These are phyloP conservation scores for Drosophila nigromelanica DNA, from an alignment of 1,140 invertebrate genomes.

Conservation along the genomic window DNA sequence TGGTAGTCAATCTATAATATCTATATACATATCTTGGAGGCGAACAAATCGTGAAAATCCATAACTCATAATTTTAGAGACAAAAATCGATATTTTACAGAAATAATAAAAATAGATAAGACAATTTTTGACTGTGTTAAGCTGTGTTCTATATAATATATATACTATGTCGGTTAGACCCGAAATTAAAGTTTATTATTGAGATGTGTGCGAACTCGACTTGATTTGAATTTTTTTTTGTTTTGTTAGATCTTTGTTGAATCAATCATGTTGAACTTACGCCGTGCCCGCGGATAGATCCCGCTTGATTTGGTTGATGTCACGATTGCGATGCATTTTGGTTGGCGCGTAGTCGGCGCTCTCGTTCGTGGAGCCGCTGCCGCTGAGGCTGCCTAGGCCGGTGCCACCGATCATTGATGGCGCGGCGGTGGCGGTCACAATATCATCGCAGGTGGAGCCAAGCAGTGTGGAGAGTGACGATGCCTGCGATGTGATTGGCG, in stretches of 20 bases:
- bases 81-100: no score
- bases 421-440: constrained; percentile 69
- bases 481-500: constrained; percentile 58
- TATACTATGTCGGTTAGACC: background rate
- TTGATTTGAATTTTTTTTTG: no score
- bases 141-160: no score
- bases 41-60: no score
- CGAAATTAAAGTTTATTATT: no score
- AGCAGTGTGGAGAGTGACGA: constrained; percentile 68
- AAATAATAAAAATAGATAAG: no score
- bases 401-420: constrained; percentile 64
- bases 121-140: no score
- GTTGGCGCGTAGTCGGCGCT: constrained; percentile 74
- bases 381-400: constrained; percentile 47
- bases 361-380: constrained; percentile 66
- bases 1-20: no score
- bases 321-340: constrained; percentile 82
- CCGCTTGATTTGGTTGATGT: constrained; percentile 79
- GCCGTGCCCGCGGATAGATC: constrained; percentile 77
- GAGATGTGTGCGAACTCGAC: no score
- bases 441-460: constrained; percentile 76
- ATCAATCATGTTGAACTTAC: constrained; percentile 61
- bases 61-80: no score
- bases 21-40: no score
- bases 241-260: no score